Percentiles rank a stretch among this genome's conserved stretches.
These are phyloP conservation scores for Carollia perspicillata DNA, from an alignment of 2,113 vertebrate genomes.

Conservation along the genomic window DNA sequence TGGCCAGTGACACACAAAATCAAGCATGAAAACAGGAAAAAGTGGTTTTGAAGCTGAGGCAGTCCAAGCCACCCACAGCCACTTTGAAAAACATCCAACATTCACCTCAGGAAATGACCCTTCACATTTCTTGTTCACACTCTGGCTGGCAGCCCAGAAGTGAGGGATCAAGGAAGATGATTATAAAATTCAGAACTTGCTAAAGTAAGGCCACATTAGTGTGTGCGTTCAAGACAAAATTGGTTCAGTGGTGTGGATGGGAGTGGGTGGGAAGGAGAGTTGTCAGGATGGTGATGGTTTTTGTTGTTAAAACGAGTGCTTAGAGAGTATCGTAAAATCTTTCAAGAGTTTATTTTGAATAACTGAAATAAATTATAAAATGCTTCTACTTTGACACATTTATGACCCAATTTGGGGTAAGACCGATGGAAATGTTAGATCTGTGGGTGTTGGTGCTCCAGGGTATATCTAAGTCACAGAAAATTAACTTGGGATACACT, in stretches of 20 bases:
- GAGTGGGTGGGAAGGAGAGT: not conserved
- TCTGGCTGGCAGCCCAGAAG: slow-evolving; percentile 37
- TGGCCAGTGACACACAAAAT: not conserved
- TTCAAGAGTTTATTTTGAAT: not conserved
- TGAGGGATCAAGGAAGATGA: not conserved
- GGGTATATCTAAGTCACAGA: not conserved
- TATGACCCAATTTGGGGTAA: not conserved
- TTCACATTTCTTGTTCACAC: slow-evolving; percentile 4
- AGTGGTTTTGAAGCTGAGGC: not conserved
- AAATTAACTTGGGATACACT: not conserved
- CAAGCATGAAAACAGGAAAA: slow-evolving; percentile 32
- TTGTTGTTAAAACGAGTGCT: not conserved
- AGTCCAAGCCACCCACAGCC: not conserved
- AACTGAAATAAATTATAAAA: not conserved
- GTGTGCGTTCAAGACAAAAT: not conserved
- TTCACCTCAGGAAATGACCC: slow-evolving; percentile 52
- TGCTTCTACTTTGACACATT: not conserved
- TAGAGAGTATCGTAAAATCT: not conserved
- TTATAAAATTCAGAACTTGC: slow-evolving; percentile 23
- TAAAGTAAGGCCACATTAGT: not conserved
- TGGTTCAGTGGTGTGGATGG: not conserved
- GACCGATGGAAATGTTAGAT: not conserved
- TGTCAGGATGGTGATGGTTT: not conserved
- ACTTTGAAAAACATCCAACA: not conserved
- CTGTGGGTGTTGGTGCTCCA: not conserved